Conservation (phyloP, 1,140 invertebrate species). For the Halyomorpha halys region DNA sequence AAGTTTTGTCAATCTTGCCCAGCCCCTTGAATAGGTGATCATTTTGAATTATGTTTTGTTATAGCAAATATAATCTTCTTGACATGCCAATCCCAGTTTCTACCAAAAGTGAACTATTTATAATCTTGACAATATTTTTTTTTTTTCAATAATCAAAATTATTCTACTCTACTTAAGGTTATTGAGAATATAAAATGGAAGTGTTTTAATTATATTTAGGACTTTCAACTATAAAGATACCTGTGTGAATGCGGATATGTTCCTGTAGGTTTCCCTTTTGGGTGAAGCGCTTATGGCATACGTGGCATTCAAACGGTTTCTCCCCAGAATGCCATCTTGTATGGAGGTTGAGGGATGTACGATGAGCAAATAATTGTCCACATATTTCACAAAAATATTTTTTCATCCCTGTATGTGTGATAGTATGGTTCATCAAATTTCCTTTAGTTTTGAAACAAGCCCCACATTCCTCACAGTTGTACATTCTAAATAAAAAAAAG, state of each 20-base stretch:
- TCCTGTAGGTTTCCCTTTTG: constrained; percentile 52
- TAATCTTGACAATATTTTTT: no score
- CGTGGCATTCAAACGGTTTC: constrained; percentile 56
- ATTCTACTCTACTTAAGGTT: no score
- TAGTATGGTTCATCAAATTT: constrained; percentile 55
- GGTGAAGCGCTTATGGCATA: constrained; percentile 54
- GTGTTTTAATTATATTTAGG: no score
- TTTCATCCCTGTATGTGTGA: constrained; percentile 57
- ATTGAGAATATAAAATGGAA: no score
- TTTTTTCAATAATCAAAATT: no score
- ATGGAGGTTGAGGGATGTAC: constrained; percentile 58
- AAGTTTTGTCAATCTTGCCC: no score
- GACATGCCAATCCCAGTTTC: no score
- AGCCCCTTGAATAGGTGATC: no score
- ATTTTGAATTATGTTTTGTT: no score
- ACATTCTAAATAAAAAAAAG: constrained; percentile 28
- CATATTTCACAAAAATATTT: constrained; percentile 65
- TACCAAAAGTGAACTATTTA: no score
- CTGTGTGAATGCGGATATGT: constrained; percentile 32
- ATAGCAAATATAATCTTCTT: no score
- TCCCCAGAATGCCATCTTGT: constrained; percentile 43
- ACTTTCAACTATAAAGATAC: neutral
- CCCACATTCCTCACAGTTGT: constrained; percentile 40
- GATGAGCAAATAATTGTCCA: constrained; percentile 61
- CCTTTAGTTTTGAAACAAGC: constrained; percentile 59